Base-by-base conservation (phyloP, 2,113 vertebrate species). In the Toxostoma redivivum region DNA sequence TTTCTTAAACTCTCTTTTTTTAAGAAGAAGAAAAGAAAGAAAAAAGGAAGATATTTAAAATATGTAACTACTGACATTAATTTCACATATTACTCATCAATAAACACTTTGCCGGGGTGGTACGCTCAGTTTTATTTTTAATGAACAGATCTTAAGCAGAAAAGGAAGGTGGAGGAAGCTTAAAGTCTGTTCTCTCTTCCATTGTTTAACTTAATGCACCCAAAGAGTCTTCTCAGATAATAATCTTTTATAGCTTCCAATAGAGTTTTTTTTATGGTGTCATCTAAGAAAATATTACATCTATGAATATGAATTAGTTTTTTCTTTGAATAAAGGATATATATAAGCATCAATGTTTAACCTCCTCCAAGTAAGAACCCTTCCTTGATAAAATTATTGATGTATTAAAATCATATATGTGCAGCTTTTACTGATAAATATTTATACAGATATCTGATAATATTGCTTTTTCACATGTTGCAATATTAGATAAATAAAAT, bases 31-130 rank as follows among this genome's bases (percentile, higher is more conserved):
- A 33, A 81, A 83, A 77, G 2, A 40, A 64, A 51, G n/a, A 77
- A 7, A 86, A 94, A 61, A 33, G 7, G 10, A 3, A 42, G 17
- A 51, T 67, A 71, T 40, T 87, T 58, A 8, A 82, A 53, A 94
- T 71, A 64, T 64, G 47, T 38, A 81, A 70, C 56, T 86, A 1
- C 16, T 53, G 21, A 56, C 25, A 88, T 67, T 48, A 94, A 85
- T 94, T 65, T 88, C 58, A 69, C 20, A 23, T 79, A 69, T 94
- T 96, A 76, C 40, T 94, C 88, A 91, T 42, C 70, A 44, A 85
- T 79, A 92, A 76, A 87, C 31, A 60, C 40, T 79, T 91, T 51
- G n/a, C 38, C 81, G 72, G 44, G 11, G 57, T 28, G 57, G 7
- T 72, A 60, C 85, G 66, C 8, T 76, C 38, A 33, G 31, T 82